Evolutionary conservation across 2,888 invertebrate species (phyloP).

Genomic region (Chalcosyrphus nemorum): DNA sequence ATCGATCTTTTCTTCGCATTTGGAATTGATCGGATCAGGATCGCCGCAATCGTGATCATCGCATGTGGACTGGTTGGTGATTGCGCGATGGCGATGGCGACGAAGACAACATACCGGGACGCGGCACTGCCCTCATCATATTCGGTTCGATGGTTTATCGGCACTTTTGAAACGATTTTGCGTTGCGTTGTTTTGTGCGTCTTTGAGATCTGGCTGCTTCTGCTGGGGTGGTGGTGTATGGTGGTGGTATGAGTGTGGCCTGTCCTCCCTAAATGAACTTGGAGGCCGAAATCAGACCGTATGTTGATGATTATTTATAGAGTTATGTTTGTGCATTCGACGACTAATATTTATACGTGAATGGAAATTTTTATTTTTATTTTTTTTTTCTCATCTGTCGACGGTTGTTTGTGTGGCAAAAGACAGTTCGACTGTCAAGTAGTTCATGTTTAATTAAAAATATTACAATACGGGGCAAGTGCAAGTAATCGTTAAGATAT

Average conservation of each 20-base stretch:
- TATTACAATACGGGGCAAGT: slow-evolving; percentile 1
- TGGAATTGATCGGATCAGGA: slow-evolving; percentile 72
- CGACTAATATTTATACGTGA: too few species aligned
- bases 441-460: slow-evolving; percentile 34
- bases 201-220: not conserved
- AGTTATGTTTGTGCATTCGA: slow-evolving; percentile 30
- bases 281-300: slow-evolving; percentile 50
- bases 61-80: slow-evolving; percentile 69
- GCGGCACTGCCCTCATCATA: slow-evolving; percentile 73
- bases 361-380: slow-evolving; percentile 45
- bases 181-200: slow-evolving; percentile 40
- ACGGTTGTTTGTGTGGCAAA: slow-evolving; percentile 3
- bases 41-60: slow-evolving; percentile 71
- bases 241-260: slow-evolving; percentile 27
- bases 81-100: slow-evolving; percentile 50
- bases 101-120: slow-evolving; percentile 70
- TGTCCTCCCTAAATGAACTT: slow-evolving; percentile 53
- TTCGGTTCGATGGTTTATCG: slow-evolving; percentile 73
- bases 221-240: slow-evolving; percentile 13
- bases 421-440: slow-evolving; percentile 36
- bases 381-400: not conserved
- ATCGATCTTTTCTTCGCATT: slow-evolving; percentile 70
- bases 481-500: not conserved
- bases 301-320: slow-evolving; percentile 68
- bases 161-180: slow-evolving; percentile 71